phyloP scores from a whole-genome alignment of 2,797 vertebrate genomes.

The Spinibarbus caldwelli region DNA sequence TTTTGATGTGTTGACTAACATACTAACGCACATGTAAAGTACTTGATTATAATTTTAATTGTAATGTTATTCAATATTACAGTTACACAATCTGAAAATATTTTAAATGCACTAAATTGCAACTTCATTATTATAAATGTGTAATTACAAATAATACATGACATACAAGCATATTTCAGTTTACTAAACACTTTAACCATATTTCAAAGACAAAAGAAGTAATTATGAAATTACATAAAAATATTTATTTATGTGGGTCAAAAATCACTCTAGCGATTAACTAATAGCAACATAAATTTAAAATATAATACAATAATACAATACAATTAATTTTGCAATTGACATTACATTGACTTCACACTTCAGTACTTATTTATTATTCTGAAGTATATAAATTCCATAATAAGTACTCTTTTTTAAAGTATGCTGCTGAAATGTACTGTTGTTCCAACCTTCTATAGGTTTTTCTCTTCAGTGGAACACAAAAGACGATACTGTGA shows the following conservation, averaged over 20 bases:
- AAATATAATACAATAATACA: too few species aligned
- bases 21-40: background rate
- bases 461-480: background rate
- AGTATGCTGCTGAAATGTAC: background rate
- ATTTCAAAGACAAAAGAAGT: background rate
- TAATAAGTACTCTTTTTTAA: background rate
- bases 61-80: background rate
- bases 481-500: background rate
- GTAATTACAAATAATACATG: too few species aligned
- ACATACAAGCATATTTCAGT: too few species aligned
- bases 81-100: too few species aligned
- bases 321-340: background rate
- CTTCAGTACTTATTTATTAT: too few species aligned
- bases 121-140: too few species aligned
- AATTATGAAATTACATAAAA: background rate
- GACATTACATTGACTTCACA: background rate
- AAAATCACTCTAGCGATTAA: too few species aligned
- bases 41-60: background rate
- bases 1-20: background rate
- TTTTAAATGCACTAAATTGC: too few species aligned
- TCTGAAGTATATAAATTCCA: background rate
- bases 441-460: background rate
- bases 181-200: background rate
- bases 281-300: too few species aligned
- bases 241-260: background rate